Evolutionary conservation across 2,797 vertebrate genomes (phyloP), one percentile per base, ranked within the genome.

Genomic region (Poeciliopsis gracilis): DNA sequence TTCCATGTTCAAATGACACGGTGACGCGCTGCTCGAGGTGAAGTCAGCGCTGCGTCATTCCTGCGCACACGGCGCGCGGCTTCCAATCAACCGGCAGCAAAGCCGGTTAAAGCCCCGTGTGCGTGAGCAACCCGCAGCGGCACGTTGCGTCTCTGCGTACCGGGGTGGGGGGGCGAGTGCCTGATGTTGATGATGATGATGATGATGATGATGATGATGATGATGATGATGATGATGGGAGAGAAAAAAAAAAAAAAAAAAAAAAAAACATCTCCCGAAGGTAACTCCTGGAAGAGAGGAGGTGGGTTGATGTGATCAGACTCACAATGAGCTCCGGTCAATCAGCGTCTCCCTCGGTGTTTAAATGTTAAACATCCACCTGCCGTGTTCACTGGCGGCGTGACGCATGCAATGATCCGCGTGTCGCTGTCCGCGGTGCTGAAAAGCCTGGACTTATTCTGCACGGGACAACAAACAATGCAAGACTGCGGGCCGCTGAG

Each of bases 31-130:
- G 73, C 78, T 38, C 72, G 86, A 83, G 93, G 93, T 93, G 93
- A 95, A 94, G 94, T 95, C 91, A 93, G 90, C 90, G 90, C 91
- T 96, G 95, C 95, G 96, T 96, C 96, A 96, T 93, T 95, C 94
- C 92, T 96, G 95, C 95, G 95, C 94, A 96, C 95, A 95, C 91
- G 93, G 93, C 91, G 90, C 86, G 92, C 93, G 89, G 86, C 92
- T 88, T 85, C 90, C 93, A 94, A 88, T 92, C 92, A 91, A 73
- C 82, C 79, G 36, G 51, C 87, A 80, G 86, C 49, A 84, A 75
- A 41, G 82, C 73, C 90, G 73, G 91, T 96, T 95, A 95, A 95
- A 95, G 7, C 38, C 84, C 78, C 77, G 77, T 82, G 63, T 45
- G 63, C 81, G 80, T 88, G 76, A 70, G 70, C 79, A 78, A 88